Conservation (phyloP, 2,113 vertebrate genomes). For the Alethe diademata region DNA sequence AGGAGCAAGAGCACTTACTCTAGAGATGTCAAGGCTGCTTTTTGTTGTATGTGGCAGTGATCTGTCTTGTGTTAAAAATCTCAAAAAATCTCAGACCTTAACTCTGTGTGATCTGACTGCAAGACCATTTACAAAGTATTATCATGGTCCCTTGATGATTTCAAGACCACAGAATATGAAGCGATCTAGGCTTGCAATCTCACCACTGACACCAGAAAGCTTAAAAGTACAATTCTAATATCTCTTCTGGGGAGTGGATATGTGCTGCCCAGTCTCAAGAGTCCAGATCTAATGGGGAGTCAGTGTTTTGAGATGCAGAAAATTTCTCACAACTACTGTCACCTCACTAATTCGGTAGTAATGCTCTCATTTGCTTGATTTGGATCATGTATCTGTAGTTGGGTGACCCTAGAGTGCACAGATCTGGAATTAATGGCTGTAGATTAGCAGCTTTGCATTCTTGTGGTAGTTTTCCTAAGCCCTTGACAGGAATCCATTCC, state of each 20-base stretch:
- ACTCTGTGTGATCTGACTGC: neutral
- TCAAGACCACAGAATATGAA: neutral
- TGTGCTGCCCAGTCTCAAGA: neutral
- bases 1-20: neutral
- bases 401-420: neutral
- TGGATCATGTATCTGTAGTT: neutral
- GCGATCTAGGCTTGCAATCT: neutral
- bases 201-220: neutral
- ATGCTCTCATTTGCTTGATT: neutral
- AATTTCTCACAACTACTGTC: neutral
- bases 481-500: neutral
- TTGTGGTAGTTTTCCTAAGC: neutral
- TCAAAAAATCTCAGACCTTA: neutral
- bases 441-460: neutral
- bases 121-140: neutral
- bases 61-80: neutral
- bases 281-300: neutral
- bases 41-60: neutral
- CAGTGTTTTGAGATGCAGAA: neutral
- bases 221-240: neutral
- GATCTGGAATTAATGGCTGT: neutral
- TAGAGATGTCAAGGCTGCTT: neutral
- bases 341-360: neutral
- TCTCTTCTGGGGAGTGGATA: neutral
- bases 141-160: neutral